Conservation (phyloP, 2,113 vertebrate genomes). For the Tachycineta bicolor region DNA sequence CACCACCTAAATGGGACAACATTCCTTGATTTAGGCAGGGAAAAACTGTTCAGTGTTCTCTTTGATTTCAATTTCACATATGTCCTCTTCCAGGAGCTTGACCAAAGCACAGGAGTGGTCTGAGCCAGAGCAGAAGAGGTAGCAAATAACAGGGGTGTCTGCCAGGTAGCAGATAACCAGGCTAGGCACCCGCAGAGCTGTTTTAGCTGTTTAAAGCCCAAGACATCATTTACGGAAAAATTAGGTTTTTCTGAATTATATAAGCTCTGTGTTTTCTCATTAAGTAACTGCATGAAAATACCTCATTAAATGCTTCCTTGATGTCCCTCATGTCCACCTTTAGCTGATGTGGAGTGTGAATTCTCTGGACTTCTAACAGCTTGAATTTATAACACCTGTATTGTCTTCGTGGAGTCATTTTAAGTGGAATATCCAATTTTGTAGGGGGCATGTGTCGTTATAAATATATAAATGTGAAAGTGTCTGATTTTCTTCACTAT, state of each 20-base stretch:
- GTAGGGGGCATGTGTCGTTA: accelerated
- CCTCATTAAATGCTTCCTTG: background rate
- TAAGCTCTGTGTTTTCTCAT: background rate
- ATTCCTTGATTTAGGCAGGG: background rate
- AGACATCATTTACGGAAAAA: background rate
- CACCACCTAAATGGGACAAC: background rate
- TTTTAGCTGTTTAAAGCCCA: background rate
- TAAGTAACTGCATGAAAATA: background rate
- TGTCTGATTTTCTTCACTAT: background rate
- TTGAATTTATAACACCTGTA: background rate
- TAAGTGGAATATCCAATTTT: background rate
- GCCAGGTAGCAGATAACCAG: background rate
- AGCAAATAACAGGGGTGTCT: background rate
- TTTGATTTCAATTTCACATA: accelerated
- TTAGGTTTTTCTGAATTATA: background rate
- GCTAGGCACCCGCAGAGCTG: background rate
- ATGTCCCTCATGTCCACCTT: background rate
- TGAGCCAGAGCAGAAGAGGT: background rate
- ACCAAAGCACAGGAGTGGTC: background rate
- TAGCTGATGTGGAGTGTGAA: background rate
- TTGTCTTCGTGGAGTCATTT: background rate
- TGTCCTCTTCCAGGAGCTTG: background rate
- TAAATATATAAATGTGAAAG: background rate
- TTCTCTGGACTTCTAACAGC: background rate
- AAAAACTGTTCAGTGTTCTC: background rate